A percentile compares a stretch with the other conserved stretches of the same genome.
Conservation (phyloP, 30 jellyfish, hydroid and myxozoan genomes). For the Aurelia sp. region DNA sequence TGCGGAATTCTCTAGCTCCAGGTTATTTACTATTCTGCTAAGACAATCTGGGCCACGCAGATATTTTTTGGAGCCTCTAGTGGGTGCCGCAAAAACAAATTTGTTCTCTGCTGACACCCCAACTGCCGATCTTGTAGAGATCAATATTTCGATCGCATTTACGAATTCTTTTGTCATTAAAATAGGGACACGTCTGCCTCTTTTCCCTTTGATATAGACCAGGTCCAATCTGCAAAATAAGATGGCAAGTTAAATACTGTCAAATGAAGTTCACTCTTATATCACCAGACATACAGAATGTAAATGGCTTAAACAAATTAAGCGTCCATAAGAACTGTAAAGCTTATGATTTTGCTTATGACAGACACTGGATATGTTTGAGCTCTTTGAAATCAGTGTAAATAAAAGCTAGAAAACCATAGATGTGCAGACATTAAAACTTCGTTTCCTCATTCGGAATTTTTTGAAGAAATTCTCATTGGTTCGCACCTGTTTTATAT, state of each 20-base stretch:
- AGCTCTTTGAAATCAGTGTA: too few species aligned
- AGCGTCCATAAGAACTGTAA: too few species aligned
- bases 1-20: conserved; percentile 38
- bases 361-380: too few species aligned
- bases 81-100: conserved; percentile 69
- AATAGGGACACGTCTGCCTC: conserved; percentile 21
- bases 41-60: conserved; percentile 73
- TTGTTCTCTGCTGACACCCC: conserved; percentile 40
- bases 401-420: too few species aligned
- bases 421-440: too few species aligned
- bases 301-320: too few species aligned
- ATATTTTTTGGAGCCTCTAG: conserved; percentile 34
- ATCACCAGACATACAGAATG: too few species aligned
- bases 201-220: conserved; percentile 48
- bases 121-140: conserved; percentile 16
- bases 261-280: not conserved
- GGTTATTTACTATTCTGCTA: conserved; percentile 12
- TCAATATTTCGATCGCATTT: conserved; percentile 22
- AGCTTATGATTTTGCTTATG: too few species aligned
- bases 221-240: conserved; percentile 32
- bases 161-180: conserved; percentile 20
- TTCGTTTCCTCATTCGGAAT: too few species aligned
- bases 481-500: too few species aligned
- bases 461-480: too few species aligned
- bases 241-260: not conserved